Evolutionary conservation across 2,797 vertebrate genomes (phyloP).

Genomic region (Eupleurogrammus muticus): DNA sequence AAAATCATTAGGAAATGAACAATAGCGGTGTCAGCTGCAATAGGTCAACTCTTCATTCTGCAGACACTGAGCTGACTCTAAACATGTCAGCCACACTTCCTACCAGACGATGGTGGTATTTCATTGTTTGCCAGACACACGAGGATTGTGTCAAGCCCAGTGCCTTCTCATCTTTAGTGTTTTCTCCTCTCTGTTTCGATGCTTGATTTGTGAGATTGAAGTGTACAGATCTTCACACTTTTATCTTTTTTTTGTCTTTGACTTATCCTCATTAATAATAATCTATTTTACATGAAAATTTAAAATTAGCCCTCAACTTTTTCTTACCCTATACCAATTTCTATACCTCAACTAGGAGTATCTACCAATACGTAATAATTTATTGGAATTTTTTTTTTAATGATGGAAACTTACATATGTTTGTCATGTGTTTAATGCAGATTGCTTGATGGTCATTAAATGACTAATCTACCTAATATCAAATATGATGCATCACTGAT

Average conservation of each 20-base stretch:
- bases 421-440: too few relatives aligned
- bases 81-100: background rate
- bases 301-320: background rate
- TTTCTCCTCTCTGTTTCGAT: background rate
- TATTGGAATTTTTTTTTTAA: too few relatives aligned
- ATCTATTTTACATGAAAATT: too few relatives aligned
- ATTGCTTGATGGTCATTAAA: too few relatives aligned
- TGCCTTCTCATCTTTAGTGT: background rate
- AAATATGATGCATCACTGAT: background rate
- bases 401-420: too few relatives aligned
- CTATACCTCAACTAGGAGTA: background rate
- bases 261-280: background rate
- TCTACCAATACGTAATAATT: background rate
- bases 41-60: background rate
- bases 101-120: conserved; percentile 28
- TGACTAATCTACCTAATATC: too few relatives aligned
- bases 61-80: background rate
- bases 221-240: background rate
- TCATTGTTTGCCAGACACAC: background rate
- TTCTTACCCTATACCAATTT: background rate
- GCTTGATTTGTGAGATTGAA: background rate
- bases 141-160: background rate
- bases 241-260: background rate
- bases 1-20: background rate
- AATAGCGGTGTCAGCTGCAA: background rate